These are phyloP conservation scores for Drosophila cardini DNA, from an alignment of 1,140 invertebrate genomes.

Conservation along the genomic window DNA sequence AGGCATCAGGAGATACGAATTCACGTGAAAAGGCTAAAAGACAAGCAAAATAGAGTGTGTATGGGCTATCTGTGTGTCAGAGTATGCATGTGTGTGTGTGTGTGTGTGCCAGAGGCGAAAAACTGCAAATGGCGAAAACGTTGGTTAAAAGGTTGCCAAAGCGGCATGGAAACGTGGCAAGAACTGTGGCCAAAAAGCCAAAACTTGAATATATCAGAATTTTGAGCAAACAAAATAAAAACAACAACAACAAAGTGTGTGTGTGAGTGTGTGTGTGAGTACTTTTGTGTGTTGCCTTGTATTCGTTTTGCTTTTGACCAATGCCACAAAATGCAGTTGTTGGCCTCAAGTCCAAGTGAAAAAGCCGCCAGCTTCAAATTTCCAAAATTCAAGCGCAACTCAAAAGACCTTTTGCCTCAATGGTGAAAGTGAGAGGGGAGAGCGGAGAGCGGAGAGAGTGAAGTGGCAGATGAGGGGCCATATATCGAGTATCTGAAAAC, in stretches of 20 bases:
- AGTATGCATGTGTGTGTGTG: constrained; percentile 19
- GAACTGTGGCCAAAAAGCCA: constrained; percentile 69
- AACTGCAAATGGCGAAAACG: constrained; percentile 76
- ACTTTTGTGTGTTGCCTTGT: not conserved
- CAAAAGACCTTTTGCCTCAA: constrained; percentile 3
- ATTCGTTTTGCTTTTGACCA: constrained; percentile 3
- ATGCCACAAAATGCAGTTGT: constrained; percentile 23
- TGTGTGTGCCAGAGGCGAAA: constrained; percentile 52
- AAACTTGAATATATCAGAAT: constrained; percentile 77
- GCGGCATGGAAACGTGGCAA: constrained; percentile 32
- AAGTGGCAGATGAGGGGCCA: not conserved
- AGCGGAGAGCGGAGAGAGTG: not conserved
- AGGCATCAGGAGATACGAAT: constrained; percentile 8
- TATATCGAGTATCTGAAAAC: not conserved
- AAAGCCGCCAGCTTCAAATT: constrained; percentile 19
- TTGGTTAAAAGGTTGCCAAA: constrained; percentile 72
- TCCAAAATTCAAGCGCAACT: constrained; percentile 11
- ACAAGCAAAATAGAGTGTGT: constrained; percentile 16
- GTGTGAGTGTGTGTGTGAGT: not conserved
- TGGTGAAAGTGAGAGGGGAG: not conserved
- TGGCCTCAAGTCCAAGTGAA: constrained; percentile 36
- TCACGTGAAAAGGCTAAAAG: constrained; percentile 12
- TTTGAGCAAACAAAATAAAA: constrained; percentile 60
- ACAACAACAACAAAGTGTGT: constrained; percentile 15
- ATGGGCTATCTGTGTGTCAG: not conserved